These are phyloP conservation scores for Drosophila punjabiensis DNA, from an alignment of 1,140 invertebrate genomes.

Conservation along the genomic window DNA sequence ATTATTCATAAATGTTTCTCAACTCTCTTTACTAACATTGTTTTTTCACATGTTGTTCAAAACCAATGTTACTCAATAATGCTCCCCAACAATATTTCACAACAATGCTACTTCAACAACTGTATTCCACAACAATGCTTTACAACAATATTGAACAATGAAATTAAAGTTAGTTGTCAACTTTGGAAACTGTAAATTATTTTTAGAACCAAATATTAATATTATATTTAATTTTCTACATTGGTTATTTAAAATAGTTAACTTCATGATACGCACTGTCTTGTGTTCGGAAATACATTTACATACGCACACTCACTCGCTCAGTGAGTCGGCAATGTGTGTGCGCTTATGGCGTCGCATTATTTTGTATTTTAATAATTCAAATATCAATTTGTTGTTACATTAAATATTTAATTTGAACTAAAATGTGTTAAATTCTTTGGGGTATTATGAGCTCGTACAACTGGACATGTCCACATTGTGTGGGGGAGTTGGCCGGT, in stretches of 20 bases:
- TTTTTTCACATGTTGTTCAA: not conserved
- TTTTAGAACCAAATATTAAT: too few relatives aligned
- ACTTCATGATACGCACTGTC: conserved; percentile 19
- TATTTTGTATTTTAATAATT: conserved; percentile 83
- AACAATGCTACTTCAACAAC: not conserved
- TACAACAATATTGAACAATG: not conserved
- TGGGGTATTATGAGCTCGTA: conserved; percentile 68
- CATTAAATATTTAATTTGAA: conserved; percentile 84
- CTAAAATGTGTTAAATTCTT: conserved; percentile 84
- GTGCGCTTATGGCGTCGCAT: conserved; percentile 72
- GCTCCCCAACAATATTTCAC: not conserved
- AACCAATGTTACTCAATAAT: not conserved
- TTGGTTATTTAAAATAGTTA: not conserved
- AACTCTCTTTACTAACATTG: too few relatives aligned
- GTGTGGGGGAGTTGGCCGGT: conserved; percentile 14
- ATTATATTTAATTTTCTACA: not conserved
- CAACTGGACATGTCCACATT: conserved; percentile 32
- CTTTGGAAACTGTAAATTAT: not conserved
- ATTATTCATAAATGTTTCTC: not conserved
- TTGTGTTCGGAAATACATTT: conserved; percentile 15
- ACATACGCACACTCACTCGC: conserved; percentile 16
- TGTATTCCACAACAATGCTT: not conserved
- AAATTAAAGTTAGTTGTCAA: not conserved
- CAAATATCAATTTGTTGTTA: conserved; percentile 84
- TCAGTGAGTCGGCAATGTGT: conserved; percentile 16